These are phyloP conservation scores for Mustelus asterias DNA, from an alignment of 2,113 vertebrate species.

Conservation along the genomic window DNA sequence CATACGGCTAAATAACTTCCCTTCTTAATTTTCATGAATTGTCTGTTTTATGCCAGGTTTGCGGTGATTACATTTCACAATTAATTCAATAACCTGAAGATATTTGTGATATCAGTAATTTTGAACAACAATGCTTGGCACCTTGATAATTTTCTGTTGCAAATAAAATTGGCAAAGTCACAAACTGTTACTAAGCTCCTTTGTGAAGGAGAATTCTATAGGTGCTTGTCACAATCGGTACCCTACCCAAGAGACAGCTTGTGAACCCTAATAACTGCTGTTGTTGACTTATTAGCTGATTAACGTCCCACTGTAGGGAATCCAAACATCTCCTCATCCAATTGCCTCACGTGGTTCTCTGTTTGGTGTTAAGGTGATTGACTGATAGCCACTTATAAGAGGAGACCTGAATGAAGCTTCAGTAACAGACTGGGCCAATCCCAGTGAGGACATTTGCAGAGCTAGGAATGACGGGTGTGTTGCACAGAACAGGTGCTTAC, in stretches of 20 bases:
- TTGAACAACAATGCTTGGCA: too few relatives aligned
- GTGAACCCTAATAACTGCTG: neutral
- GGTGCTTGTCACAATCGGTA: neutral
- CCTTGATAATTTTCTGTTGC: neutral
- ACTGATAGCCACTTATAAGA: neutral
- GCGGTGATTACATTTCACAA: neutral
- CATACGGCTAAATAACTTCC: neutral
- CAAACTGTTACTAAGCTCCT: neutral
- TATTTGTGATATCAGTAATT: neutral
- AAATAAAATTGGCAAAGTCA: neutral
- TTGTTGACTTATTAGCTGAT: neutral
- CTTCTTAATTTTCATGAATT: neutral
- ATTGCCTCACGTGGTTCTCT: neutral
- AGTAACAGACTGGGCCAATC: neutral
- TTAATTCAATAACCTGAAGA: neutral
- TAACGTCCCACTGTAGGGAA: neutral
- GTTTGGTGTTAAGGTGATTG: neutral
- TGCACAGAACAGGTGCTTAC: neutral
- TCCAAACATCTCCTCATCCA: neutral
- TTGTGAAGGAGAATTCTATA: neutral
- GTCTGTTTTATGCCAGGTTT: neutral
- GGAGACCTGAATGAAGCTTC: neutral
- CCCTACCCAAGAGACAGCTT: neutral
- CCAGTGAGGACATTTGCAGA: neutral
- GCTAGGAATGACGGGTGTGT: neutral